Evolutionary conservation across 2,888 invertebrate genomes (phyloP).

Genomic region (Drosophila kambysellisi): DNA sequence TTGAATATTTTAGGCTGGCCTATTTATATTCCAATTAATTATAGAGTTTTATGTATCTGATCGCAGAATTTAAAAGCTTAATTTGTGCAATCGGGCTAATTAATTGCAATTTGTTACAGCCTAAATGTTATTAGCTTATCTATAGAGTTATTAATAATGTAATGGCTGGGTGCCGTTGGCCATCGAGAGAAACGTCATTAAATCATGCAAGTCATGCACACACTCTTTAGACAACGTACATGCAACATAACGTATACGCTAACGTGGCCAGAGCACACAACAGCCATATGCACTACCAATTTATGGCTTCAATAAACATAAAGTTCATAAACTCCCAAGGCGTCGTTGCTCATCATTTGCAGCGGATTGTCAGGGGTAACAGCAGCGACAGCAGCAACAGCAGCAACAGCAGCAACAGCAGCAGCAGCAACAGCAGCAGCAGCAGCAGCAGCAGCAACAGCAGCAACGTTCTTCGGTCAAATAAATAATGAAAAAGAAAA

Average conservation of each 20-base stretch:
- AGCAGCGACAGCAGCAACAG: conserved; percentile 33
- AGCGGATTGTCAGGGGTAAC: conserved; percentile 54
- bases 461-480: conserved; percentile 53
- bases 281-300: conserved; percentile 75
- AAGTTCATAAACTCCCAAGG: conserved; percentile 80
- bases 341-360: conserved; percentile 78
- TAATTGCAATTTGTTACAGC: conserved; percentile 28
- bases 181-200: conserved; percentile 21
- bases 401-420: conserved; percentile 9
- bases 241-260: conserved; percentile 57
- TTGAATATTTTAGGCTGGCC: not conserved
- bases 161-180: not conserved
- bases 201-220: conserved; percentile 22
- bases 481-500: conserved; percentile 79
- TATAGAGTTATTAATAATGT: conserved; percentile 15
- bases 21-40: conserved; percentile 14
- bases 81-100: conserved; percentile 38
- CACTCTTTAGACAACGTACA: conserved; percentile 5
- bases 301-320: conserved; percentile 81
- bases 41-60: conserved; percentile 4
- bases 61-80: conserved; percentile 22
- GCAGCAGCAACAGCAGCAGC: conserved; percentile 7
- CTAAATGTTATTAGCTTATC: conserved; percentile 8
- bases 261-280: conserved; percentile 11
- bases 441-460: conserved; percentile 16